Percentiles rank a stretch among this genome's conserved stretches.
phyloP scores from a whole-genome alignment of 1,140 invertebrate genomes.

The Drosophila sproati region DNA sequence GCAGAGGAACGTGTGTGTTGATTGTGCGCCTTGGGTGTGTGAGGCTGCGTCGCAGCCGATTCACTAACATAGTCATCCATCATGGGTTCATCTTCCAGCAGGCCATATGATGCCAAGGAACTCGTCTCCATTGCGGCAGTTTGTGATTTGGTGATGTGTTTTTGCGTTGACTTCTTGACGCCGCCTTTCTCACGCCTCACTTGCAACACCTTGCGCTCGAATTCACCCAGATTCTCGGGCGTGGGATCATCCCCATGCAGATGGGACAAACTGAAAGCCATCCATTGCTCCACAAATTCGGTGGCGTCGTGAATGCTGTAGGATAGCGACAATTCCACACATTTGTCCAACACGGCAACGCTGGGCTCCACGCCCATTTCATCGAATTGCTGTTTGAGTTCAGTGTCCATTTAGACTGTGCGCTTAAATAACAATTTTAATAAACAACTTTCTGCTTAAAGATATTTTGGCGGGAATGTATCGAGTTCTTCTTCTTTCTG shows the following conservation, averaged over 20 bases:
- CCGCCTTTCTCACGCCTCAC: slow-evolving; percentile 83
- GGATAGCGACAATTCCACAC: slow-evolving; percentile 86
- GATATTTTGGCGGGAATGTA: slow-evolving; percentile 65
- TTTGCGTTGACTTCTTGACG: slow-evolving; percentile 29
- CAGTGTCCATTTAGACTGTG: slow-evolving; percentile 60
- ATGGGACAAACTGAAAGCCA: slow-evolving; percentile 88
- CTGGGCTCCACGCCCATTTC: slow-evolving; percentile 77
- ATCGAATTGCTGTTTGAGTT: slow-evolving; percentile 79
- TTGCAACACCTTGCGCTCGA: slow-evolving; percentile 88
- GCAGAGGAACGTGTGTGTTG: slow-evolving; percentile 12
- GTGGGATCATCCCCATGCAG: slow-evolving; percentile 86
- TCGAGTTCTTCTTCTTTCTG: slow-evolving; percentile 5
- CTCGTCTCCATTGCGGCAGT: slow-evolving; percentile 27
- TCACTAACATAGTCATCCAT: slow-evolving; percentile 64
- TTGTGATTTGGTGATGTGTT: slow-evolving; percentile 32
- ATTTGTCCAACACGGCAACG: slow-evolving; percentile 65
- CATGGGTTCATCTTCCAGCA: slow-evolving; percentile 63
- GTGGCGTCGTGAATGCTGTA: slow-evolving; percentile 87
- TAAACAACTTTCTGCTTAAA: slow-evolving; percentile 1
- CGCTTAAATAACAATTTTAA: slow-evolving; percentile 8
- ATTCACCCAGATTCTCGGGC: slow-evolving; percentile 86
- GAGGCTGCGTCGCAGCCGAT: slow-evolving; percentile 28
- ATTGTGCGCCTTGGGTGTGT: slow-evolving; percentile 57
- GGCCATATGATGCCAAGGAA: slow-evolving; percentile 53
- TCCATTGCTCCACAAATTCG: slow-evolving; percentile 89